A percentile compares a stretch with the other conserved stretches of the same genome.
Conservation (phyloP, 37 sponge, comb jelly and placozoan species). For the Cladorhizidae sp. region DNA sequence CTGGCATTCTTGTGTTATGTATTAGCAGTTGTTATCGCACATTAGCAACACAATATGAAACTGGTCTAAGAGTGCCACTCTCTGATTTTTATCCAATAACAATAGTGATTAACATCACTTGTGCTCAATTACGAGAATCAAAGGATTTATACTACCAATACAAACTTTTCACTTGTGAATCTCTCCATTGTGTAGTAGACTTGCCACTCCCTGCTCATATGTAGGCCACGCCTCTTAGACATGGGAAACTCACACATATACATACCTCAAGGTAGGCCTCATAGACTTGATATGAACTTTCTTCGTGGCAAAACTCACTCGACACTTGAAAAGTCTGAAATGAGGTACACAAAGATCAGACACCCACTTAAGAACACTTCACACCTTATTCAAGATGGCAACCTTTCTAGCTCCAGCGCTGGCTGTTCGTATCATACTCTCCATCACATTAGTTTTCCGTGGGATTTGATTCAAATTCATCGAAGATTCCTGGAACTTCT, state of each 20-base stretch:
- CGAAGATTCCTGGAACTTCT: slow-evolving; percentile 35
- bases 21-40: no score
- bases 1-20: no score
- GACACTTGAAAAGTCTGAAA: not conserved
- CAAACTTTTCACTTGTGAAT: no score
- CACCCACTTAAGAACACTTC: not conserved
- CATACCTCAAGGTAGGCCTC: not conserved
- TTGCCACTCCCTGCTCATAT: no score
- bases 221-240: no score
- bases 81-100: no score
- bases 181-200: no score
- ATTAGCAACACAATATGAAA: no score
- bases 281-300: not conserved
- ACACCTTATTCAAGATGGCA: not conserved
- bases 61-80: no score
- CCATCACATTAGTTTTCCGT: slow-evolving; percentile 29
- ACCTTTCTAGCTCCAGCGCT: slow-evolving; percentile 29
- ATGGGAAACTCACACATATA: not conserved
- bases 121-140: no score
- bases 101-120: no score
- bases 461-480: slow-evolving; percentile 60
- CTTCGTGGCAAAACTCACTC: not conserved
- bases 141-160: no score
- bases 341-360: not conserved
- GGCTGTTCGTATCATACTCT: slow-evolving; percentile 21